phyloP scores from a whole-genome alignment of 2,797 vertebrate species.

The Hoplostethus atlanticus region DNA sequence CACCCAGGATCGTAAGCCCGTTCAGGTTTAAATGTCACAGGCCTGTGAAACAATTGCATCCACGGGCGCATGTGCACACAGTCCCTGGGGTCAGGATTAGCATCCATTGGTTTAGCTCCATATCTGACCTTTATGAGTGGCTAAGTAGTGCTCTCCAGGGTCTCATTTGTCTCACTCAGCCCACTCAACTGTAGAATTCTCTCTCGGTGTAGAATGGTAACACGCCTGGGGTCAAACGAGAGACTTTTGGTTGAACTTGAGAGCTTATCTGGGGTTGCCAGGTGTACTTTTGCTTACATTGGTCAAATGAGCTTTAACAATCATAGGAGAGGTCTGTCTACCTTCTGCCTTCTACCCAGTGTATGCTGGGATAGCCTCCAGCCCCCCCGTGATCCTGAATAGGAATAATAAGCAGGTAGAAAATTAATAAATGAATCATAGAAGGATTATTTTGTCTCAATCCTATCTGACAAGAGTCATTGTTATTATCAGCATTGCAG shows the following conservation, averaged over 20 bases:
- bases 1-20: constrained; percentile 57
- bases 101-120: constrained; percentile 76
- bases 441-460: not conserved
- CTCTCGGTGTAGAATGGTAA: constrained; percentile 26
- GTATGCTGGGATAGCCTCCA: too few species aligned
- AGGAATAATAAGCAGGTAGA: too few species aligned
- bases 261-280: constrained; percentile 18
- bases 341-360: too few species aligned
- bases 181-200: constrained; percentile 39
- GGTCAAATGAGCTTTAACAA: constrained; percentile 10
- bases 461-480: not conserved
- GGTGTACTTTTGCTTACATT: not conserved
- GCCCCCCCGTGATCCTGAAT: too few species aligned
- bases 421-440: too few species aligned
- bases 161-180: constrained; percentile 76
- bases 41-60: constrained; percentile 79
- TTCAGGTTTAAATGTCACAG: constrained; percentile 83
- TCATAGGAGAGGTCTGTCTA: not conserved
- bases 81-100: constrained; percentile 81
- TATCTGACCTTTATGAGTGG: constrained; percentile 84
- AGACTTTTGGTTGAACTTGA: constrained; percentile 9
- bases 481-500: not conserved
- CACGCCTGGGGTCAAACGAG: not conserved
- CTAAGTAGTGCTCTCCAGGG: constrained; percentile 78
- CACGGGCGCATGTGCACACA: constrained; percentile 61